Conservation (phyloP, 37 sponge, comb jelly and placozoan species). For the Cladorhizidae sp. region DNA sequence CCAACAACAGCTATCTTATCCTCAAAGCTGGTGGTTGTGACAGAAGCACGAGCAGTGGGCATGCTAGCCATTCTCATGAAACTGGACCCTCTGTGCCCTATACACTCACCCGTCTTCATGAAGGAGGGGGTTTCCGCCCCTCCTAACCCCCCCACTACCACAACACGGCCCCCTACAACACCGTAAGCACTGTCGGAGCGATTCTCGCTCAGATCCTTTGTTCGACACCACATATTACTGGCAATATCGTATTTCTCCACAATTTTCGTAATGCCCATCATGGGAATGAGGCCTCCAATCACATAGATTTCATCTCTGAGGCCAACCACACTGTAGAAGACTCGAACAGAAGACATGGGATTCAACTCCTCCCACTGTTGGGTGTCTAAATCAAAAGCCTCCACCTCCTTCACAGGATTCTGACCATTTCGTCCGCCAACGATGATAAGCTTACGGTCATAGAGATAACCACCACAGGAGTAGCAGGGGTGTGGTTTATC, state of each 20-base stretch:
- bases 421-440: slow-evolving; percentile 63
- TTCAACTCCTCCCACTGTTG: slow-evolving; percentile 73
- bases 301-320: slow-evolving; percentile 55
- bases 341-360: slow-evolving; percentile 34
- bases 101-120: slow-evolving; percentile 45
- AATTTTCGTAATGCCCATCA: slow-evolving; percentile 49
- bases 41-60: slow-evolving; percentile 35
- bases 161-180: slow-evolving; percentile 55
- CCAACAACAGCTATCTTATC: slow-evolving; percentile 58
- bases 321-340: slow-evolving; percentile 69
- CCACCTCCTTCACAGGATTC: slow-evolving; percentile 36
- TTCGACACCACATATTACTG: slow-evolving; percentile 54
- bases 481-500: slow-evolving; percentile 56
- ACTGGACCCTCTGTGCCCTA: slow-evolving; percentile 15
- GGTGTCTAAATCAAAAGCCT: slow-evolving; percentile 69
- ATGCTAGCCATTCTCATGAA: slow-evolving; percentile 50
- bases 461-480: slow-evolving; percentile 45
- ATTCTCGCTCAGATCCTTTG: slow-evolving; percentile 33
- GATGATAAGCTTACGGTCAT: slow-evolving; percentile 61
- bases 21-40: slow-evolving; percentile 40
- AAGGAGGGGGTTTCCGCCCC: slow-evolving; percentile 11
- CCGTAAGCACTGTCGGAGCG: slow-evolving; percentile 66
- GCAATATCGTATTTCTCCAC: slow-evolving; percentile 68
- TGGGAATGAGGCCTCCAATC: slow-evolving; percentile 69
- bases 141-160: slow-evolving; percentile 59